Percentiles rank a stretch among this genome's conserved stretches.
These are phyloP conservation scores for Helogale parvula DNA, from an alignment of 2,113 vertebrate genomes.

Conservation along the genomic window DNA sequence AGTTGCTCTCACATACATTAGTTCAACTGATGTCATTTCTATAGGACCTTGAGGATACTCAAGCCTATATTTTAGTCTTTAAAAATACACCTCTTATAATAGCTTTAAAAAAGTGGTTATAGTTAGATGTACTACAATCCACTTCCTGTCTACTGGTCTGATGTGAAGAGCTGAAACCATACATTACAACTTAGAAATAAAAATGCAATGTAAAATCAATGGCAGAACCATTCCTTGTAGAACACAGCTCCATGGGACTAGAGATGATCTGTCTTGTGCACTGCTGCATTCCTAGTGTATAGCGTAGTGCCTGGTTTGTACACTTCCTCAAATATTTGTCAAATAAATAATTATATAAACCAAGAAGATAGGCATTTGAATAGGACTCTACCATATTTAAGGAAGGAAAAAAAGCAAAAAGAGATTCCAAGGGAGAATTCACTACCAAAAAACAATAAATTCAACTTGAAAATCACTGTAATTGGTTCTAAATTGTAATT, in stretches of 20 bases:
- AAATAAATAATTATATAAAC: not conserved
- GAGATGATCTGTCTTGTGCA: not conserved
- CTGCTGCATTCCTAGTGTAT: not conserved
- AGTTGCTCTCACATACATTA: not conserved
- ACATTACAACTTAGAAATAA: constrained; percentile 23
- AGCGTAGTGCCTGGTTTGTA: not conserved
- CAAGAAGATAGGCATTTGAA: not conserved
- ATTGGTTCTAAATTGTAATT: constrained; percentile 32
- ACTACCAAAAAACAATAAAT: not conserved
- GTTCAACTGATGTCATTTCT: constrained; percentile 39
- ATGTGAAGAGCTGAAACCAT: constrained; percentile 37
- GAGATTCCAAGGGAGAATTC: not conserved
- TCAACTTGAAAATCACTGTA: constrained; percentile 17
- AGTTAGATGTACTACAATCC: not conserved
- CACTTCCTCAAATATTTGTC: not conserved
- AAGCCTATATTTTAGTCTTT: not conserved
- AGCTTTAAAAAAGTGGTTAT: constrained; percentile 25
- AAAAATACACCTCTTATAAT: not conserved
- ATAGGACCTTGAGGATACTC: not conserved
- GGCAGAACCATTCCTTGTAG: not conserved
- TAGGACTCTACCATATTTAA: constrained; percentile 40
- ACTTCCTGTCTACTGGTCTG: constrained; percentile 13
- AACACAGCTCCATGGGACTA: not conserved
- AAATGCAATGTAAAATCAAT: constrained; percentile 29
- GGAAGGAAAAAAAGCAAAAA: not conserved